These are phyloP conservation scores for Ptychadena robeensis DNA, from an alignment of 2,797 vertebrate species.

Conservation along the genomic window DNA sequence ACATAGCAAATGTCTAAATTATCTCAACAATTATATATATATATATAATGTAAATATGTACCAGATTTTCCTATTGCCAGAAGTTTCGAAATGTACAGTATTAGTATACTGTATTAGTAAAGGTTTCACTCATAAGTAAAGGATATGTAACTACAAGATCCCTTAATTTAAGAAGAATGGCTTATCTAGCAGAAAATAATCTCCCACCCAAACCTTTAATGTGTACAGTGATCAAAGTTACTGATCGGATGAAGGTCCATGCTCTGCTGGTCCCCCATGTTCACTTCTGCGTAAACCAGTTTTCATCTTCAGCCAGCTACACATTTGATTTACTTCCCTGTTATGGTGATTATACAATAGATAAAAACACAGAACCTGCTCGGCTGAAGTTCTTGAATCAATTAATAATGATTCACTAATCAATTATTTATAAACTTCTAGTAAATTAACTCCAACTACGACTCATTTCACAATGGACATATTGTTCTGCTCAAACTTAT, in stretches of 20 bases:
- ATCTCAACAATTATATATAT: no score
- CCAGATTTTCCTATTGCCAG: no score
- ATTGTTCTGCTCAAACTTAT: neutral
- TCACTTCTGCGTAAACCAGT: neutral
- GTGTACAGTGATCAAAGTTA: neutral
- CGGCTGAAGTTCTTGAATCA: neutral
- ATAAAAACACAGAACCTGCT: neutral
- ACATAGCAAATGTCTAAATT: no score
- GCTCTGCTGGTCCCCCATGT: neutral
- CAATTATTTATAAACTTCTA: conserved; percentile 11
- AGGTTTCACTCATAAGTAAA: no score
- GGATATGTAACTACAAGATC: neutral
- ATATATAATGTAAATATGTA: no score
- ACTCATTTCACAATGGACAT: neutral
- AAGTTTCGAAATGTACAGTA: no score
- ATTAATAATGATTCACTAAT: neutral
- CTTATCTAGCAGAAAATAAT: neutral
- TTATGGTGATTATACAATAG: neutral
- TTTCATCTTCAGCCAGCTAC: neutral
- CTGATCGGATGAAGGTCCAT: neutral
- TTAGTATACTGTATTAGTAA: no score
- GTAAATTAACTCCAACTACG: neutral
- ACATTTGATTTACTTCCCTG: neutral
- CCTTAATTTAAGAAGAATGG: neutral
- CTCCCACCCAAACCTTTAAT: neutral